Evolutionary conservation across 1,140 invertebrate genomes (phyloP).

Genomic region (Conus betulinus): DNA sequence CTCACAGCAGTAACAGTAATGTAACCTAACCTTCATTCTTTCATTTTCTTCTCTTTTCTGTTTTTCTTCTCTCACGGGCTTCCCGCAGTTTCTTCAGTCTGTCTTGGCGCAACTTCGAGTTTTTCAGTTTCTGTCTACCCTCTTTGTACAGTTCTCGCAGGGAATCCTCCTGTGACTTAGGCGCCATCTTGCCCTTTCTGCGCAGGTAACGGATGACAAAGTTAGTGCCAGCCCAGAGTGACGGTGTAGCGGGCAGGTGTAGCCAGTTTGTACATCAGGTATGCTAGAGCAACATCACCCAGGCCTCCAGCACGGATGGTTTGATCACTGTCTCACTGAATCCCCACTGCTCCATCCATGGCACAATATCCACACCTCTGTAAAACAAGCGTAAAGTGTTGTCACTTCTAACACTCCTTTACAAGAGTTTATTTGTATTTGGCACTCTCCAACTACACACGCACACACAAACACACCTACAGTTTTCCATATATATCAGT

Average conservation of each 20-base stretch:
- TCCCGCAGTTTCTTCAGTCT: slow-evolving; percentile 13
- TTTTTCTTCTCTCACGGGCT: slow-evolving; percentile 21
- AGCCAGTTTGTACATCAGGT: slow-evolving; percentile 92
- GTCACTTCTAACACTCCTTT: slow-evolving; percentile 1
- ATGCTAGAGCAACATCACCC: slow-evolving; percentile 91
- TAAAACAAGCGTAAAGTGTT: slow-evolving; percentile 45
- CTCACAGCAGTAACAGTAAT: no score
- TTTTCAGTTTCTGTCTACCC: slow-evolving; percentile 77
- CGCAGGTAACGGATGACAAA: slow-evolving; percentile 83
- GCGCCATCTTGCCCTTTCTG: slow-evolving; percentile 83
- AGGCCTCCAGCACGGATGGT: slow-evolving; percentile 81
- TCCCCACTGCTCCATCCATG: slow-evolving; percentile 84
- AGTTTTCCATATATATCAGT: neutral
- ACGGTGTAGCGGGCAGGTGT: slow-evolving; percentile 93
- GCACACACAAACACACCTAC: neutral
- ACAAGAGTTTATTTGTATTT: neutral
- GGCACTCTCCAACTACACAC: neutral
- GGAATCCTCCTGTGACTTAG: slow-evolving; percentile 79
- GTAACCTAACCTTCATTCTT: no score
- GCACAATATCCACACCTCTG: slow-evolving; percentile 92
- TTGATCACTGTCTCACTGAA: slow-evolving; percentile 86
- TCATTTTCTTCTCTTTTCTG: neutral
- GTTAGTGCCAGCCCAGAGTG: slow-evolving; percentile 88
- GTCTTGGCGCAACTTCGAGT: slow-evolving; percentile 14
- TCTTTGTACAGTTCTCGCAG: slow-evolving; percentile 66